Conservation (phyloP, 2,113 vertebrate species). For the Vulpes lagopus region DNA sequence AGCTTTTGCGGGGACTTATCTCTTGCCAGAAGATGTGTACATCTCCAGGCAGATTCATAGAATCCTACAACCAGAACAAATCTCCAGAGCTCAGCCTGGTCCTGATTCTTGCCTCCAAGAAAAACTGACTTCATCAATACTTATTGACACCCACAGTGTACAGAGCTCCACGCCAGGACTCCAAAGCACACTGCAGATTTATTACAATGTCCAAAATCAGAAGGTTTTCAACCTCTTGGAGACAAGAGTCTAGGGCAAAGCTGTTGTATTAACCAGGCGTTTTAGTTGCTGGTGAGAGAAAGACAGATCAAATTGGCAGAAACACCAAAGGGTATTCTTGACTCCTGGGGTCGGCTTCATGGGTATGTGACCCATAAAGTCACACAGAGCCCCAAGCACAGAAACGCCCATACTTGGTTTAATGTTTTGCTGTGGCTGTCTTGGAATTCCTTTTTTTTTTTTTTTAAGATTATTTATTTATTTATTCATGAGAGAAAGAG, state of each 20-base stretch:
- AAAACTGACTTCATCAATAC: not conserved
- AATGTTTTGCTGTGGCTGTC: not conserved
- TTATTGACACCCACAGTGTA: not conserved
- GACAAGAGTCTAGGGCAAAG: not conserved
- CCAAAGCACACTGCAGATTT: not conserved
- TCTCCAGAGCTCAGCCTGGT: not conserved
- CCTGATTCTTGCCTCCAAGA: not conserved
- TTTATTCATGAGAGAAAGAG: not conserved
- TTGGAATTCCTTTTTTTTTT: not conserved
- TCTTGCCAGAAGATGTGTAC: not conserved
- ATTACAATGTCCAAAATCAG: not conserved
- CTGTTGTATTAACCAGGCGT: not conserved
- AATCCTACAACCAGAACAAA: not conserved
- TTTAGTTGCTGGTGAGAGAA: not conserved
- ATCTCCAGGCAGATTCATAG: not conserved
- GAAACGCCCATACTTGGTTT: not conserved
- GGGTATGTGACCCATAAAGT: not conserved
- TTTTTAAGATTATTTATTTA: not conserved
- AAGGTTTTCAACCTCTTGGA: not conserved
- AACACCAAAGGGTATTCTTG: not conserved
- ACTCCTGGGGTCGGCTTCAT: not conserved
- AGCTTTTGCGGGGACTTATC: not conserved
- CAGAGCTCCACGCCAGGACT: not conserved
- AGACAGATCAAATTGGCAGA: not conserved
- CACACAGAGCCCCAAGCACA: not conserved